Base-by-base conservation (phyloP, 2,113 vertebrate species). In the Odocoileus hemionus region DNA sequence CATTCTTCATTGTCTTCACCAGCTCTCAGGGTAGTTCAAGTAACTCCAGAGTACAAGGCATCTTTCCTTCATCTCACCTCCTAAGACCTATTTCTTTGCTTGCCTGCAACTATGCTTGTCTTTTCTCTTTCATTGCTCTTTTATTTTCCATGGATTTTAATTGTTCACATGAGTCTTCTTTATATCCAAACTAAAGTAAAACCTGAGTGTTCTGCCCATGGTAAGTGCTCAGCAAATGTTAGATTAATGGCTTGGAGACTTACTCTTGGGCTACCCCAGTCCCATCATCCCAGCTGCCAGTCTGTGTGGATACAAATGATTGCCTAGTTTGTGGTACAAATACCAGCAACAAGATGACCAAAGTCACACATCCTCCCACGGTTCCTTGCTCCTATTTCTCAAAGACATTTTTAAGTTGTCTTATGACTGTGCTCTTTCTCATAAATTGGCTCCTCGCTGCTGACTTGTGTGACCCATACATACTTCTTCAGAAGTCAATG, bases 361-460 rank as follows among this genome's bases (percentile, higher is more conserved):
- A 83, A 93, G 57, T 95, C 85, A 89, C 43, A 92, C 43, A 60
- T 95, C 58, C 23, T 61, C 82, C 89, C 86, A 86, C 7, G 0
- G 30, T 87, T 94, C n/a, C 58, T 95, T 55, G 47, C 55, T 91
- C 86, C 67, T 92, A 0, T 92, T 93, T 92, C 61, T 96, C 64
- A 84, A 95, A 87, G 17, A 26, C 45, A 60, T 87, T 92, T 89
- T 95, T 57, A 80, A 58, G 28, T 88, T 88, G 19, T 91, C 50
- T 95, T 95, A 84, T 86, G 94, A 95, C 94, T 89, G 3, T 52
- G 52, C 11, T 33, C 36, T 94, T 88, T 95, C 95, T 97, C 82
- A 50, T 91, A 60, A 94, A 26, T 16, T 50, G 47, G 39, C n/a
- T 55, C 17, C 50, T 94, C 43, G n/a, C 26, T 76, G 7, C 33